Percentiles rank a stretch among this genome's conserved stretches.
These are phyloP conservation scores for Coptodon bakossiorum DNA, from an alignment of 2,113 vertebrate species.

Conservation along the genomic window DNA sequence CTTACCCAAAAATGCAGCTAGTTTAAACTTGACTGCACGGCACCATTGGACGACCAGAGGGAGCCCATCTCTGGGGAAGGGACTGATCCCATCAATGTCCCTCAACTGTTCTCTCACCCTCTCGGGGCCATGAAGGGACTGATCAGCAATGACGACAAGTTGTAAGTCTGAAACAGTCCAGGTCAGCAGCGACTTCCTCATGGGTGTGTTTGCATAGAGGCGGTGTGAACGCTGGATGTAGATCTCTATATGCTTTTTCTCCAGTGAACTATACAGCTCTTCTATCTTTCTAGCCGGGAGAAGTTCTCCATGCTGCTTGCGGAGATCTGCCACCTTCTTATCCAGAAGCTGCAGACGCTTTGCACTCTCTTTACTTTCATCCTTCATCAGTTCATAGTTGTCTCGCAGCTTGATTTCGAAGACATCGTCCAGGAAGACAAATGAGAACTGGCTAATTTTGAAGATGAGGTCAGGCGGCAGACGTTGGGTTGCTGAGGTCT, in stretches of 20 bases:
- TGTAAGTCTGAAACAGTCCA: constrained; percentile 88
- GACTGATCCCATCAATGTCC: constrained; percentile 83
- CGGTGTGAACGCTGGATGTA: constrained; percentile 95
- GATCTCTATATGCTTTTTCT: constrained; percentile 97
- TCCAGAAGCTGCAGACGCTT: constrained; percentile 91
- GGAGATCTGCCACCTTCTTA: constrained; percentile 87
- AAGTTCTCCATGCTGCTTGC: constrained; percentile 93
- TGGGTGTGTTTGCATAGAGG: constrained; percentile 92
- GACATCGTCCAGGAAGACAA: constrained; percentile 89
- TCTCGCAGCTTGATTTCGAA: constrained; percentile 96
- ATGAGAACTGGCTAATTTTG: constrained; percentile 86
- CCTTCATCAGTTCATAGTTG: constrained; percentile 98
- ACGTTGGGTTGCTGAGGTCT: accelerated
- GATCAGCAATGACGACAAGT: constrained; percentile 81
- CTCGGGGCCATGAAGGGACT: constrained; percentile 83
- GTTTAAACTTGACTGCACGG: constrained; percentile 84
- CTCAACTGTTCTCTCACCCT: constrained; percentile 82
- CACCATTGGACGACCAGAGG: constrained; percentile 91
- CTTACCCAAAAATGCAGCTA: constrained; percentile 86
- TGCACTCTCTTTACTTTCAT: constrained; percentile 93
- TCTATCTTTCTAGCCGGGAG: constrained; percentile 95
- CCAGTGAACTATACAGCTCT: constrained; percentile 92
- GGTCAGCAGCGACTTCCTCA: constrained; percentile 90
- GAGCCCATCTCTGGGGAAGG: constrained; percentile 85
- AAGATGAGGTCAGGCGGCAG: constrained; percentile 86